Evolutionary conservation across 2,888 invertebrate species (phyloP).

Genomic region (Doris montereyensis): DNA sequence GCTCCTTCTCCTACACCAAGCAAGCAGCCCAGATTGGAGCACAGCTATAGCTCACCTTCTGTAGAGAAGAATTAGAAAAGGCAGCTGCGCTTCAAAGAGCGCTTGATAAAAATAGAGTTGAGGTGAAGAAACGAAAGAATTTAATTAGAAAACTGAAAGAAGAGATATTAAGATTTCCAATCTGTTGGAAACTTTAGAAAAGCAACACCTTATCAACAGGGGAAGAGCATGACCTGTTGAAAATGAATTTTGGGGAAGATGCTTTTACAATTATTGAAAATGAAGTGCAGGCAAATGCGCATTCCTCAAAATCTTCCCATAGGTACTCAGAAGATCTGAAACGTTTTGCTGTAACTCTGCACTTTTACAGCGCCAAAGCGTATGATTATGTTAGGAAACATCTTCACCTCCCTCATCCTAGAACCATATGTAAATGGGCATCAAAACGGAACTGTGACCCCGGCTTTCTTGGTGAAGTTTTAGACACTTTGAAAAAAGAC

Average conservation of each 20-base stretch:
- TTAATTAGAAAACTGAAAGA: not conserved
- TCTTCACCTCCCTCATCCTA: not conserved
- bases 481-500: not conserved
- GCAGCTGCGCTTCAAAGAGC: no score
- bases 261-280: not conserved
- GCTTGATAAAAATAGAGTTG: no score
- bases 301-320: not conserved
- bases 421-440: not conserved
- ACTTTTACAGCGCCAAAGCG: not conserved
- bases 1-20: conserved; percentile 1
- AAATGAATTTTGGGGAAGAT: not conserved
- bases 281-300: not conserved
- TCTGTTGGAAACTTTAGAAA: not conserved
- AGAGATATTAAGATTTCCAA: not conserved
- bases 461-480: not conserved
- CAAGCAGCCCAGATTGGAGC: not conserved
- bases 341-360: not conserved
- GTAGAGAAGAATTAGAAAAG: not conserved
- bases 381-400: conserved; percentile 4
- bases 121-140: not conserved
- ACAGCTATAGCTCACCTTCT: not conserved
- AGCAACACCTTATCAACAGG: not conserved
- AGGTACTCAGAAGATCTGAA: not conserved
- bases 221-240: not conserved
- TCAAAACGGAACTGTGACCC: not conserved